phyloP scores from a whole-genome alignment of 1,140 invertebrate species.

The Macrosteles quadrilineatus region DNA sequence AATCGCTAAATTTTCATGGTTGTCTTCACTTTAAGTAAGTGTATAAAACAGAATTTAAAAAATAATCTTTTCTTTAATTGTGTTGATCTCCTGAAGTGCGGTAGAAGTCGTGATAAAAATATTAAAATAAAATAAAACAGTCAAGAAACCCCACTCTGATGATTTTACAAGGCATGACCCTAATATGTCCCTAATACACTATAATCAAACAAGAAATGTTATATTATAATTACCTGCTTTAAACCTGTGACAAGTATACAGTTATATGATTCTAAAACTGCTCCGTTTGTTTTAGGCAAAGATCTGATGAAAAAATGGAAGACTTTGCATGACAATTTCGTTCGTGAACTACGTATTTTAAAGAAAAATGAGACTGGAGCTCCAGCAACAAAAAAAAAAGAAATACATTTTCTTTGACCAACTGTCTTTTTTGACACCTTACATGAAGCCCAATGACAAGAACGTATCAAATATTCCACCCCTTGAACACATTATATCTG shows the following conservation, averaged over 20 bases:
- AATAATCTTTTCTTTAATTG: neutral
- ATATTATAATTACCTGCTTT: too few relatives aligned
- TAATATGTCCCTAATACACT: neutral
- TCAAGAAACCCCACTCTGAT: neutral
- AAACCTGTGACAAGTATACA: neutral
- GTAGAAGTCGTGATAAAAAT: neutral
- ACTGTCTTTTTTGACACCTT: neutral
- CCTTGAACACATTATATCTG: neutral
- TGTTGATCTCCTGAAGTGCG: neutral
- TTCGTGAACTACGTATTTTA: neutral
- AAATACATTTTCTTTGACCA: neutral
- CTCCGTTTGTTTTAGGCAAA: neutral
- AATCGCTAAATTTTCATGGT: too few relatives aligned
- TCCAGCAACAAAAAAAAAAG: neutral
- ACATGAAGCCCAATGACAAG: neutral
- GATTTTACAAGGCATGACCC: neutral
- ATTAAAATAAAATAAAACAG: neutral
- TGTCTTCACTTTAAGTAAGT: too few relatives aligned
- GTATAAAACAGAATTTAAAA: too few relatives aligned
- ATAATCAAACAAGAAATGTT: too few relatives aligned
- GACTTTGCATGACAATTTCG: neutral
- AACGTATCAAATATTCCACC: neutral
- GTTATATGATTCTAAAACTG: too few relatives aligned
- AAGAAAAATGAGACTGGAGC: neutral
- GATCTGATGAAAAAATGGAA: slow-evolving; percentile 9